A percentile compares a stretch with the other conserved stretches of the same genome.
Conservation (phyloP, 2,113 vertebrate genomes). For the Andinoacara biseriatus region DNA sequence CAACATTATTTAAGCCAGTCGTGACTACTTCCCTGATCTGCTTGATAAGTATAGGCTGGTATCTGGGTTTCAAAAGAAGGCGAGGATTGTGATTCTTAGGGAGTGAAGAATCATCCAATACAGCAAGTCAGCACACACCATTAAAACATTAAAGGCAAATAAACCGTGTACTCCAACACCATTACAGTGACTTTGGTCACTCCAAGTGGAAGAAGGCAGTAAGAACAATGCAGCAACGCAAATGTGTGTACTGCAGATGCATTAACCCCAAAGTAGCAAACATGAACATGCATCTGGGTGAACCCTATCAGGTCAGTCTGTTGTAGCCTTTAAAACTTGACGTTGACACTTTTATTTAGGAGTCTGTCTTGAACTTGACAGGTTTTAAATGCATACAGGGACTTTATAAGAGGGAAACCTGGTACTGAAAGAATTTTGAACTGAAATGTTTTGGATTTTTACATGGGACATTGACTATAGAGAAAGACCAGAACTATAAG, state of each 20-base stretch:
- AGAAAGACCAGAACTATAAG: neutral
- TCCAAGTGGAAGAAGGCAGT: neutral
- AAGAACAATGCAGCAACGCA: neutral
- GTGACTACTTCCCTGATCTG: neutral
- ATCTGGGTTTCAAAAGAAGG: neutral
- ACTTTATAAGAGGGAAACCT: neutral
- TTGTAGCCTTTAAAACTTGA: neutral
- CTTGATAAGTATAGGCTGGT: neutral
- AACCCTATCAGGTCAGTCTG: neutral
- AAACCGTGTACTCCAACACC: neutral
- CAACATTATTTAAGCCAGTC: neutral
- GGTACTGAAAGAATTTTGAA: too few species aligned
- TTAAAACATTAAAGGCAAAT: conserved; percentile 18
- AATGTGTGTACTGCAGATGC: neutral
- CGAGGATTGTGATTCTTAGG: neutral
- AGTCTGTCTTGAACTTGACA: neutral
- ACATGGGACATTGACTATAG: neutral
- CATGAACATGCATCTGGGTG: neutral
- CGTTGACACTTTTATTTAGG: neutral
- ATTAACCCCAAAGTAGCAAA: neutral
- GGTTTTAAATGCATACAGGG: neutral
- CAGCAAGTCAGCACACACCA: conserved; percentile 13
- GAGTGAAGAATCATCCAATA: neutral
- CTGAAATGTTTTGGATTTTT: too few species aligned
- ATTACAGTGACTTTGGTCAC: neutral